phyloP scores from a whole-genome alignment of 1,140 invertebrate species.

The Amyelois transitella region DNA sequence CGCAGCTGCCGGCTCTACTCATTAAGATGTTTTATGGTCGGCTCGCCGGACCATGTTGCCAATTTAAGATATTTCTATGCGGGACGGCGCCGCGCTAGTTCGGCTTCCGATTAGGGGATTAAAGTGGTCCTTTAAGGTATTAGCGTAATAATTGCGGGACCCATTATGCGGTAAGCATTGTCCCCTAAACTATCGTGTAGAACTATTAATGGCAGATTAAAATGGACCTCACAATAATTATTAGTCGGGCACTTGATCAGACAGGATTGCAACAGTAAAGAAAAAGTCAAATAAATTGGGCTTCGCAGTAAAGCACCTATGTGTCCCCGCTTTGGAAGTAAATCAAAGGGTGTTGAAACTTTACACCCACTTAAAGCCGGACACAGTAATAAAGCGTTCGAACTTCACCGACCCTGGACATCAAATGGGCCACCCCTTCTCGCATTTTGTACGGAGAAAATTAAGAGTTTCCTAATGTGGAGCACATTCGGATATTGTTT shows the following conservation, averaged over 20 bases:
- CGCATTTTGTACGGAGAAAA: conserved; percentile 63
- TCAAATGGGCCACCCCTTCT: conserved; percentile 66
- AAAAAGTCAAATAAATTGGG: conserved; percentile 48
- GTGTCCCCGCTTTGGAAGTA: conserved; percentile 52
- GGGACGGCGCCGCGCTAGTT: conserved; percentile 66
- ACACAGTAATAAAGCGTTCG: conserved; percentile 73
- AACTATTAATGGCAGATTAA: neutral
- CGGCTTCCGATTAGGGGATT: conserved; percentile 72
- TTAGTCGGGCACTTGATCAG: conserved; percentile 22
- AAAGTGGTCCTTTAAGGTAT: conserved; percentile 67
- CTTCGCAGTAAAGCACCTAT: conserved; percentile 45
- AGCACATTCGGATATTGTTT: neutral
- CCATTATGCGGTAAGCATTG: conserved; percentile 55
- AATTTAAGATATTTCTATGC: conserved; percentile 74
- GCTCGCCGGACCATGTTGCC: conserved; percentile 68
- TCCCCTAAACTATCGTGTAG: conserved; percentile 14
- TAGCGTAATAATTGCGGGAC: conserved; percentile 62
- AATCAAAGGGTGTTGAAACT: conserved; percentile 74
- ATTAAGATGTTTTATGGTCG: conserved; percentile 74
- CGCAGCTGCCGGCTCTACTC: conserved; percentile 67
- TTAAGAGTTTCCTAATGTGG: conserved; percentile 44
- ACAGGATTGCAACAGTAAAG: conserved; percentile 25
- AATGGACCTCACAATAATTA: conserved; percentile 13
- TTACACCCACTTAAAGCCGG: conserved; percentile 74
- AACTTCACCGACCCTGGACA: conserved; percentile 69